Percentiles rank a stretch among this genome's conserved stretches.
Conservation (phyloP, 2,113 vertebrate species). For the Dipodomys stephensi region DNA sequence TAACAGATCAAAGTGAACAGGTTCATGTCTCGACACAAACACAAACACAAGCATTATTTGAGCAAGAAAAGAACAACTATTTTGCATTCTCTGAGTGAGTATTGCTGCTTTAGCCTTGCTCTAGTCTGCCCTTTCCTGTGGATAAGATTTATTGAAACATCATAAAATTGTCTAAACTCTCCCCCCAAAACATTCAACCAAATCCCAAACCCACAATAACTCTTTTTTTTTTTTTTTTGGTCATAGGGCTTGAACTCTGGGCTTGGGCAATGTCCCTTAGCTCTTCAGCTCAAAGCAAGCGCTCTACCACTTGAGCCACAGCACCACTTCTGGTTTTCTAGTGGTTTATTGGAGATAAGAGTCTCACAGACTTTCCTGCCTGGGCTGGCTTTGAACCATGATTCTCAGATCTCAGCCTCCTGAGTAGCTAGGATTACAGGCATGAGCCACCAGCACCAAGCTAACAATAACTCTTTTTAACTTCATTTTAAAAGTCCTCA, state of each 20-base stretch:
- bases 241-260: too few relatives aligned
- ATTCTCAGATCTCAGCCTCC: too few relatives aligned
- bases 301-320: too few relatives aligned
- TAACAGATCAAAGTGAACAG: too few relatives aligned
- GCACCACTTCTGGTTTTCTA: too few relatives aligned
- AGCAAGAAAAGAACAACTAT: background rate
- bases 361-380: too few relatives aligned
- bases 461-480: background rate
- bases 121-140: background rate
- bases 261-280: too few relatives aligned
- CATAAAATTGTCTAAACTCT: background rate
- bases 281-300: too few relatives aligned
- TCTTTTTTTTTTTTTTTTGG: background rate
- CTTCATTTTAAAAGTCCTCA: background rate
- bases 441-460: too few relatives aligned
- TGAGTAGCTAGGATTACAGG: too few relatives aligned
- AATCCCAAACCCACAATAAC: background rate
- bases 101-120: background rate
- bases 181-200: background rate
- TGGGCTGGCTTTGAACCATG: too few relatives aligned
- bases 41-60: background rate
- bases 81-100: background rate
- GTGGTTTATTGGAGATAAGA: too few relatives aligned
- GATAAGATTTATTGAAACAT: background rate
- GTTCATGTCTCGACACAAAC: background rate